Conservation (phyloP, 1,140 invertebrate genomes). For the Aphelinus certus region DNA sequence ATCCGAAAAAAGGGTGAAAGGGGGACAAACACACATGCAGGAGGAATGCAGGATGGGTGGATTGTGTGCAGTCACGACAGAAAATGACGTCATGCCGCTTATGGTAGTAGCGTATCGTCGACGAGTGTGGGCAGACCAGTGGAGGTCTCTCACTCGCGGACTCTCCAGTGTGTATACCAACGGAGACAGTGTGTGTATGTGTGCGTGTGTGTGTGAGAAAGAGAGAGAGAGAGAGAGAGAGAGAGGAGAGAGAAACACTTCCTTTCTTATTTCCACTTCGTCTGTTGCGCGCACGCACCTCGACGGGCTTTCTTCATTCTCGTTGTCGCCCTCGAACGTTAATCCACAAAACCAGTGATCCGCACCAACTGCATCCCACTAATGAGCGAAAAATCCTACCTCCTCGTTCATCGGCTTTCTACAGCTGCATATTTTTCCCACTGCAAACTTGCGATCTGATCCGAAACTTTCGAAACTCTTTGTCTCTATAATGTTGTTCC, state of each 20-base stretch:
- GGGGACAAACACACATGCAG: slow-evolving; percentile 22
- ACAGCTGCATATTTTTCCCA: no score
- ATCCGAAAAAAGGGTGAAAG: slow-evolving; percentile 35
- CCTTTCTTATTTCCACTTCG: slow-evolving; percentile 13
- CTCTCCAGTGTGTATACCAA: neutral
- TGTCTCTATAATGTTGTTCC: neutral
- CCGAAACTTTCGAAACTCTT: slow-evolving; percentile 1
- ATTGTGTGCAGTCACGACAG: slow-evolving; percentile 37
- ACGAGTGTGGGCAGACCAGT: slow-evolving; percentile 30
- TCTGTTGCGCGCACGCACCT: slow-evolving; percentile 30
- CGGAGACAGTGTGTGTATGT: neutral
- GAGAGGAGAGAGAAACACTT: slow-evolving; percentile 39
- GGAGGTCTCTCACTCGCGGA: slow-evolving; percentile 16
- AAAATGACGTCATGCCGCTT: slow-evolving; percentile 38
- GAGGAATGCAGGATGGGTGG: slow-evolving; percentile 42
- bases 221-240: neutral
- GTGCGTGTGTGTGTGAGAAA: slow-evolving; percentile 28
- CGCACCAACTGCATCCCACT: neutral
- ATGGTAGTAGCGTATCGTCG: slow-evolving; percentile 34
- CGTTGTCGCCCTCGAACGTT: neutral
- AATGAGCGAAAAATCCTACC: slow-evolving; percentile 2
- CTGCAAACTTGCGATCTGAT: no score
- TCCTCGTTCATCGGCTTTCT: slow-evolving; percentile 8
- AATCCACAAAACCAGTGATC: no score
- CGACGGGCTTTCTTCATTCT: slow-evolving; percentile 34